These are phyloP conservation scores for Altica lythri DNA, from an alignment of 2,888 invertebrate species.

Conservation along the genomic window DNA sequence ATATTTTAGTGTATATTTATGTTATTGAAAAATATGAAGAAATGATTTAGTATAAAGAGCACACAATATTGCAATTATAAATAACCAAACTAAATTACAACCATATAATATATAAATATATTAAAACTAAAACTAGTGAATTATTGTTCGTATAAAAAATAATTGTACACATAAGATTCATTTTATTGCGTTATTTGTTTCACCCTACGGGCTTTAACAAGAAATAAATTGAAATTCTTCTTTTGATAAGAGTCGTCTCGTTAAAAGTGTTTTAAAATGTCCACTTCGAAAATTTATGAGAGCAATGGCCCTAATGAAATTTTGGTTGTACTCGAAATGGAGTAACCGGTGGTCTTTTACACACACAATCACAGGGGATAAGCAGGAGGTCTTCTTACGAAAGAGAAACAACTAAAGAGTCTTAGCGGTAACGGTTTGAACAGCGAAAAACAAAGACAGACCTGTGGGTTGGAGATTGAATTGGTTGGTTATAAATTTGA, in stretches of 20 bases:
- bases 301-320: constrained; percentile 7
- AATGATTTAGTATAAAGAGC: too few relatives aligned
- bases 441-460: constrained; percentile 27
- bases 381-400: constrained; percentile 24
- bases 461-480: constrained; percentile 25
- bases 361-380: constrained; percentile 9
- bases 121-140: too few relatives aligned
- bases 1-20: too few relatives aligned
- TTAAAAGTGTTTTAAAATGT: constrained; percentile 12
- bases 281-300: constrained; percentile 9
- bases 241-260: constrained; percentile 1
- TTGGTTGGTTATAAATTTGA: constrained; percentile 30
- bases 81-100: too few relatives aligned
- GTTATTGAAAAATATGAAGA: too few relatives aligned
- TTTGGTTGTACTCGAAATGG: constrained; percentile 8
- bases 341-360: constrained; percentile 20
- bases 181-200: too few relatives aligned
- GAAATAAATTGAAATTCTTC: not conserved
- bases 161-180: too few relatives aligned
- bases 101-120: too few relatives aligned
- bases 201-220: too few relatives aligned
- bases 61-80: too few relatives aligned
- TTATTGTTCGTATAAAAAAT: too few relatives aligned
- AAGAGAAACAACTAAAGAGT: not conserved
- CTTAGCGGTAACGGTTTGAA: constrained; percentile 20